Evolutionary conservation across 2,113 vertebrate species (phyloP), one percentile per base, ranked within the genome.

Genomic region (Brachionichthys hirsutus): DNA sequence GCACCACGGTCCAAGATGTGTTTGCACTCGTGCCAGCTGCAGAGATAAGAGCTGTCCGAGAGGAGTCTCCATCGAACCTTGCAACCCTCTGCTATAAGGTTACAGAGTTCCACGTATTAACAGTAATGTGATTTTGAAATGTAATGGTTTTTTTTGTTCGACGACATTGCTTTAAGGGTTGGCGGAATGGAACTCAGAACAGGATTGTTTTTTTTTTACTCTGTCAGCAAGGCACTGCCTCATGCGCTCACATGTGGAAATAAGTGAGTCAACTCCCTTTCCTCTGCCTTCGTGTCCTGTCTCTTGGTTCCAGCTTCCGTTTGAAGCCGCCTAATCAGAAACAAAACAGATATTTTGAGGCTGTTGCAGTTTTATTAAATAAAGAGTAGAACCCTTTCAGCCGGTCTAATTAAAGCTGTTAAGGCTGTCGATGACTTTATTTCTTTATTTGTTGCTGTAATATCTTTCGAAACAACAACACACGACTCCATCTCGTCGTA

Each of bases 71-170:
- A 30, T 99, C 97, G 16, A 99, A 99, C 86, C 80, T 99, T 88
- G 97, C 97, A 1, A 99, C 97, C 20, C 86, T 99, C 48, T 99
- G 97, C 82, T 99, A 98, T 35, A 99, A 99, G 94, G 97, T 98
- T 83, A 70, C 30, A 40, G 17, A 12, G 36, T 20, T 54, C 16
- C 22, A n/a, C 15, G 40, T 15, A 15, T 30, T 30, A 30, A 30
- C 24, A 30, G 8, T 30, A 6, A 30, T 3, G 24, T 30, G 3
- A 30, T 6, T 4, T n/a, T n/a, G n/a, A n/a, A n/a, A n/a, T n/a
- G n/a, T n/a, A n/a, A n/a, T n/a, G n/a, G n/a, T n/a, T n/a, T 30
- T 8, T 30, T 15, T 12, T 15, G 40, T 15, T 15, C 2, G 13
- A 42, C 3, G 40, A 8, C 9, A 50, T 15, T 7, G 12, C 14